Conservation (phyloP, 2,888 invertebrate species). For the Ormyrus nitidulus region DNA sequence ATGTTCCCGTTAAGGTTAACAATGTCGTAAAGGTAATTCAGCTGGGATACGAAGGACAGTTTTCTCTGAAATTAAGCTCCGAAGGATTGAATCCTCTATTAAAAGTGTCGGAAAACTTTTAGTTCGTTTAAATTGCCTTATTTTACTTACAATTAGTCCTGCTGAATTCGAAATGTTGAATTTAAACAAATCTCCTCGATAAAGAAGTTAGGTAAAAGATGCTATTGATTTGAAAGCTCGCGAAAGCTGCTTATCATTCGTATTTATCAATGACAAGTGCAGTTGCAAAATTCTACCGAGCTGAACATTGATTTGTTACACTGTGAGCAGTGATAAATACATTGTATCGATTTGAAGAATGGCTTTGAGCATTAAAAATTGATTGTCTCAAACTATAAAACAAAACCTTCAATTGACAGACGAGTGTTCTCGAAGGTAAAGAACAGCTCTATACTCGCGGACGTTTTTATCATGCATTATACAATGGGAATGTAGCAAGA, state of each 20-base stretch:
- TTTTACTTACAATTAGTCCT: too few species aligned
- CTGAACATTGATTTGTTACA: slow-evolving; percentile 9
- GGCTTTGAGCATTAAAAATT: slow-evolving; percentile 20
- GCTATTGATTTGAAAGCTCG: slow-evolving; percentile 5
- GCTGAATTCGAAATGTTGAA: background rate
- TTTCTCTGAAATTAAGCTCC: too few species aligned
- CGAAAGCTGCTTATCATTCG: background rate
- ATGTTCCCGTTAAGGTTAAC: too few species aligned
- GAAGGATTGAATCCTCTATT: too few species aligned
- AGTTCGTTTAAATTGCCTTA: too few species aligned
- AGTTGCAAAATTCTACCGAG: slow-evolving; percentile 15
- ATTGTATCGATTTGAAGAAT: slow-evolving; percentile 5
- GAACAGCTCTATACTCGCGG: slow-evolving; percentile 35
- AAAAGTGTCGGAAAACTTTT: too few species aligned
- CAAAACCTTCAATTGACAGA: slow-evolving; percentile 29
- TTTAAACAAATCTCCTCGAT: background rate
- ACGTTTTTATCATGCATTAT: background rate
- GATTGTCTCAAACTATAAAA: slow-evolving; percentile 26
- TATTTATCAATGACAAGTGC: slow-evolving; percentile 19
- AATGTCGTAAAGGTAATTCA: too few species aligned
- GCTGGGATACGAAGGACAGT: too few species aligned
- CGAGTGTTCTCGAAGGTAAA: slow-evolving; percentile 42
- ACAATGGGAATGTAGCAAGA: slow-evolving; percentile 6
- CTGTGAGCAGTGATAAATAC: background rate
- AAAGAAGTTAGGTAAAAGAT: slow-evolving; percentile 3